phyloP scores from a whole-genome alignment of 2,797 vertebrate genomes.

The Falco biarmicus region DNA sequence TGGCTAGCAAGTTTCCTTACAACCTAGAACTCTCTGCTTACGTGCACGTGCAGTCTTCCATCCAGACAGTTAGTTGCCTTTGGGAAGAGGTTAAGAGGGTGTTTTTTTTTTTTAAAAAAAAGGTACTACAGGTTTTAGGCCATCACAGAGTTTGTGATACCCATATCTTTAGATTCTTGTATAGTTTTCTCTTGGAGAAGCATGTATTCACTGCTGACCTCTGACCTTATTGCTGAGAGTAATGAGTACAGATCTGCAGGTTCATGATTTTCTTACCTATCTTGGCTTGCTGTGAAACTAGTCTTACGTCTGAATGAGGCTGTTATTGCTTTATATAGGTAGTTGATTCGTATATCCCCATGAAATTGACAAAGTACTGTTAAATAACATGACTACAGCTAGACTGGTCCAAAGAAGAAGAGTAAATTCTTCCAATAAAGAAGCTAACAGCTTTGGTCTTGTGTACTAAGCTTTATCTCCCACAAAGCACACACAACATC shows the following conservation, averaged over 20 bases:
- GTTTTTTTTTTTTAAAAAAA: neutral
- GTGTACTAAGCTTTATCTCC: neutral
- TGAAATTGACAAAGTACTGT: neutral
- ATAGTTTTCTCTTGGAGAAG: neutral
- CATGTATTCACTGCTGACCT: neutral
- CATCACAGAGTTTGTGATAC: neutral
- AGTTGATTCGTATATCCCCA: slow-evolving; percentile 31
- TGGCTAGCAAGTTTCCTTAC: neutral
- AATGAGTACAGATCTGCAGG: neutral
- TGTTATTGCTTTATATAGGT: slow-evolving; percentile 26
- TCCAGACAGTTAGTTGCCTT: neutral
- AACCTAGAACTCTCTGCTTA: neutral
- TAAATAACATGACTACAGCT: slow-evolving; percentile 3
- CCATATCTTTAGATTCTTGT: neutral
- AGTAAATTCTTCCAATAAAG: neutral
- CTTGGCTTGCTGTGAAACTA: neutral
- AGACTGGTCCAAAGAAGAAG: neutral
- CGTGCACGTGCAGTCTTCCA: neutral
- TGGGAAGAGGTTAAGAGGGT: too few species aligned
- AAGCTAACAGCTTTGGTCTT: neutral
- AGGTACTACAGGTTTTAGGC: neutral
- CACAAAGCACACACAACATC: neutral
- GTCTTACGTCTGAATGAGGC: slow-evolving; percentile 22
- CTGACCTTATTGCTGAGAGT: neutral
- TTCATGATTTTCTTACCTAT: neutral